A percentile compares a stretch with the other conserved stretches of the same genome.
Conservation (phyloP, 2,797 vertebrate genomes). For the Pteronotus mesoamericanus region DNA sequence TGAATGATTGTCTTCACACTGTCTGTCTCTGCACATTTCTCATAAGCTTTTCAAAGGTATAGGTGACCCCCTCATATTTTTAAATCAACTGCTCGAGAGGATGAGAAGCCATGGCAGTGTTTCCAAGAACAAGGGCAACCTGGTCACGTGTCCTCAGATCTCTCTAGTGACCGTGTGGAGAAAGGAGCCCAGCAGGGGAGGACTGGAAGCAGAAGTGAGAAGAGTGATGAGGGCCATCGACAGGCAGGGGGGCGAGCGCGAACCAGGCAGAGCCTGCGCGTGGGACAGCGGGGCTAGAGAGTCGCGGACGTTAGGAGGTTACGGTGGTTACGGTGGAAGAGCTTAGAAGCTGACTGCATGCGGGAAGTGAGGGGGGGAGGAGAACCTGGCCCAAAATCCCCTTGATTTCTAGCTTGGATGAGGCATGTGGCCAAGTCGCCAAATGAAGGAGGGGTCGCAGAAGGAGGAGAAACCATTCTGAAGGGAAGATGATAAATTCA, state of each 20-base stretch:
- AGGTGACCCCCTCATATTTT: not conserved
- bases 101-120: not conserved
- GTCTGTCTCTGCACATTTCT: not conserved
- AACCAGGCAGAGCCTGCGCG: no score
- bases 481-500: not conserved
- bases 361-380: no score
- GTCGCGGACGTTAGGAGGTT: fast-evolving
- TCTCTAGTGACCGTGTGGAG: not conserved
- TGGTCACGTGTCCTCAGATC: not conserved
- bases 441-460: not conserved
- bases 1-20: not conserved
- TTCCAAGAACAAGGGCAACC: not conserved
- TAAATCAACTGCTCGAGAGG: not conserved
- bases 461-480: not conserved
- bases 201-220: not conserved
- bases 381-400: not conserved
- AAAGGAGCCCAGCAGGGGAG: not conserved
- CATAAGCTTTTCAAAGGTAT: not conserved
- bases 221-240: fast-evolving
- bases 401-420: not conserved
- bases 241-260: fast-evolving
- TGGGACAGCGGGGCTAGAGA: fast-evolving
- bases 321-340: not conserved
- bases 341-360: not conserved
- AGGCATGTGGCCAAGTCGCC: not conserved